Base-by-base conservation (phyloP, 1,140 invertebrate genomes). In the Orius insidiosus region DNA sequence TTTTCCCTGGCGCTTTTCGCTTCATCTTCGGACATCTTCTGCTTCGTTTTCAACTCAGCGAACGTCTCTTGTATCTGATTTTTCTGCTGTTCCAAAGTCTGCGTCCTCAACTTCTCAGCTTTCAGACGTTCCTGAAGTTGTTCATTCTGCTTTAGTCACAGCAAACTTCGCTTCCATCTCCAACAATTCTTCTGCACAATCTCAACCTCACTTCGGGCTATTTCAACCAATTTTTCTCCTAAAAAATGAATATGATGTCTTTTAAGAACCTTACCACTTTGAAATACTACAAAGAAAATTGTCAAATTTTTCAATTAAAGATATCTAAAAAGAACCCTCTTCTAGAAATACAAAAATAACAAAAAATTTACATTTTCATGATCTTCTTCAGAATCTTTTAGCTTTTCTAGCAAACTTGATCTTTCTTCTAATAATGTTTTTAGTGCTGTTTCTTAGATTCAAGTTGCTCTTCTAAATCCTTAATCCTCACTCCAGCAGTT, bases 1-100 rank as follows among this genome's bases (percentile, higher is more conserved):
- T 76, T 63, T 50, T 67, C 68, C 44, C 63, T 66, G 13, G 67
- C 58, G 19, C 57, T 58, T 48, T 69, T 69, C 1, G 67, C 55
- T 56, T 79, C 72, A 16, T 68, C 65, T 54, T 70, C 67, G 2
- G 69, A 58, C 16, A 53, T 50, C 61, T 70, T 71, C 74, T 70
- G 46, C 15, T 53, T 51, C 47, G 62, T 66, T 50, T 66, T 67
- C 3, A 61, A 57, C 13, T 63, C 61, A 33, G 70, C 65, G 1
- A 71, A 39, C 19, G 63, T 57, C 15, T 54, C 46, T 37, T 72
- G 57, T 14, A 74, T 50, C 14, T 60, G 53, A n/a, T 50, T 52
- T 56, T 69, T 72, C 45, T 70, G 64, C 31, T 68, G 58, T 46
- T 69, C 63, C 34, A 74, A 56, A 53, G 63, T 63, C 9, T 53